A percentile compares a stretch with the other conserved stretches of the same genome.
These are phyloP conservation scores for Macaca fascicularis DNA, from an alignment of 2,113 vertebrate species.

Conservation along the genomic window DNA sequence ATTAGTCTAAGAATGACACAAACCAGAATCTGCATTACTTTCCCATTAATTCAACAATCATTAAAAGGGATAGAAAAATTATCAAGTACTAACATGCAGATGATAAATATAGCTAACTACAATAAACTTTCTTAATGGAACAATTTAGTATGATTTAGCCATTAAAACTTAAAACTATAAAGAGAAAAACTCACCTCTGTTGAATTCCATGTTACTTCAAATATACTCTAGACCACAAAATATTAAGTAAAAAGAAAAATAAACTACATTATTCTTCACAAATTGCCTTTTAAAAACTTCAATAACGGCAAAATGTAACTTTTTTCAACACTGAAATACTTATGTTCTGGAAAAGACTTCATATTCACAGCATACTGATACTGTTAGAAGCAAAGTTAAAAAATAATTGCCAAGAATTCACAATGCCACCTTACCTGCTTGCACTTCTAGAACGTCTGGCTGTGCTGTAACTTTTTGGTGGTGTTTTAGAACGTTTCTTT, in stretches of 20 bases:
- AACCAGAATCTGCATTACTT: neutral
- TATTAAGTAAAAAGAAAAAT: neutral
- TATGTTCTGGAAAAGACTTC: neutral
- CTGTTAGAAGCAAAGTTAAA: neutral
- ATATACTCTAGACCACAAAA: neutral
- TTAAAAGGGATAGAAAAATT: neutral
- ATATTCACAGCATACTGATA: neutral
- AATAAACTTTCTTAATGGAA: neutral
- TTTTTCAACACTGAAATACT: neutral
- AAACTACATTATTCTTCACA: neutral
- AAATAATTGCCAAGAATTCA: neutral
- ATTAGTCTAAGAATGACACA: neutral
- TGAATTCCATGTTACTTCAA: neutral
- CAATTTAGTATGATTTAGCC: neutral
- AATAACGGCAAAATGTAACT: neutral
- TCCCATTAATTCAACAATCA: neutral
- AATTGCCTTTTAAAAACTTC: neutral
- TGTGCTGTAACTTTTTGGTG: constrained; percentile 99
- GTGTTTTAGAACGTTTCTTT: constrained; percentile 98
- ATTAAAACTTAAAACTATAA: neutral
- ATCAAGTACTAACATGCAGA: neutral
- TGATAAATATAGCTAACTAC: neutral
- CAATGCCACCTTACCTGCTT: constrained; percentile 87
- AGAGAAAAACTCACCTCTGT: constrained; percentile 2
- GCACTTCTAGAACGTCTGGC: constrained; percentile 94